Conservation (phyloP, 2,797 vertebrate species). For the Prunella strophiata region DNA sequence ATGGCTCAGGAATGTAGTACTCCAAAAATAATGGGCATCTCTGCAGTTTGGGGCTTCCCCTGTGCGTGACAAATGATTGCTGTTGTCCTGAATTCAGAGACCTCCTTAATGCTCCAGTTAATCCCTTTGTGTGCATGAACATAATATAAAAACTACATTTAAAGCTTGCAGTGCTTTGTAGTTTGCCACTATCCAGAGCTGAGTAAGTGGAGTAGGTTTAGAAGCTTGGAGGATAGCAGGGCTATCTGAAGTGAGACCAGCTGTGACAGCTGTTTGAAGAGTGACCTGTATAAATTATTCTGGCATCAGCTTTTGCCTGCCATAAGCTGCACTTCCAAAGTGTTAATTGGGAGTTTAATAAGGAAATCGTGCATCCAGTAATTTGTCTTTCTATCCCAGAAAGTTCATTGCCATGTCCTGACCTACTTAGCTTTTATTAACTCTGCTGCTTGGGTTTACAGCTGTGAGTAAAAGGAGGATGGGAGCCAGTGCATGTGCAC, state of each 20-base stretch:
- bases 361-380: background rate
- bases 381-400: background rate
- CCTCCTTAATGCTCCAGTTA: background rate
- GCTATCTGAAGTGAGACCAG: background rate
- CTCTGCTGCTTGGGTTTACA: background rate
- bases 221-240: background rate
- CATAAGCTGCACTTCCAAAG: background rate
- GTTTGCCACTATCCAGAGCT: background rate
- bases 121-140: background rate
- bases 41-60: background rate
- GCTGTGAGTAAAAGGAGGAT: background rate
- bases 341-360: background rate
- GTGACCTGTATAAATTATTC: background rate
- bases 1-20: background rate
- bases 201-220: background rate
- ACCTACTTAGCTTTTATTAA: background rate
- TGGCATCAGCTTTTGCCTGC: background rate
- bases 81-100: background rate
- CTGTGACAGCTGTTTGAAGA: background rate
- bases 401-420: background rate
- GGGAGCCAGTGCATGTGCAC: background rate
- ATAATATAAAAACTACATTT: background rate
- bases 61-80: background rate
- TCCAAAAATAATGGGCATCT: constrained; percentile 6
- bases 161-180: background rate